These are phyloP conservation scores for Slavum lentiscoides DNA, from an alignment of 2,888 invertebrate genomes.

Conservation along the genomic window DNA sequence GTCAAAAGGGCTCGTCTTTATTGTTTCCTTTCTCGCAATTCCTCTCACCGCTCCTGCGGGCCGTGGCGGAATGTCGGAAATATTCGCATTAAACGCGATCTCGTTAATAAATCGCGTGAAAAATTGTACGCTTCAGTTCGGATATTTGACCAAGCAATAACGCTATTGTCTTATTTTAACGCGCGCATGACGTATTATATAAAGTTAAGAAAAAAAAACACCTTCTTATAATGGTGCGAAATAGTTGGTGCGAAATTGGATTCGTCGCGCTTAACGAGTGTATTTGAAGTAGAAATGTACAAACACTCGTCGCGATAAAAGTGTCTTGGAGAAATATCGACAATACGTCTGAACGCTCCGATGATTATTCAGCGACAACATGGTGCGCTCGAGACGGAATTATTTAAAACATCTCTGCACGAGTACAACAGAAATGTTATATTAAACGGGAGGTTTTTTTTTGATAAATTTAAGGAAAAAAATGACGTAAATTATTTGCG, in stretches of 20 bases:
- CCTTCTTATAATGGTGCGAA: too few relatives aligned
- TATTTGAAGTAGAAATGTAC: background rate
- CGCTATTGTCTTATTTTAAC: background rate
- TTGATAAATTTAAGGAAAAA: background rate
- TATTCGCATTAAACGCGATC: background rate
- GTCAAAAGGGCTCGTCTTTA: slow-evolving; percentile 7
- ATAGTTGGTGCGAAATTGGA: background rate
- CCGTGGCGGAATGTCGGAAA: background rate
- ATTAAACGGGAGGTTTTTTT: background rate
- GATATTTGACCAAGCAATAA: background rate
- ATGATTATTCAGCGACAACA: background rate
- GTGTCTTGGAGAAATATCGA: background rate
- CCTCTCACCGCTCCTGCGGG: background rate
- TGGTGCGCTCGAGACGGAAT: background rate
- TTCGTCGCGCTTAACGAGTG: background rate
- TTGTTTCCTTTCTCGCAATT: slow-evolving; percentile 16
- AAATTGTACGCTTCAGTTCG: background rate
- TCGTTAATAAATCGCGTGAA: slow-evolving; percentile 1
- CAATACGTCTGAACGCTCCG: background rate
- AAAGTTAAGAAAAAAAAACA: background rate
- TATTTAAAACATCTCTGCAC: background rate
- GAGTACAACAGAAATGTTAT: background rate
- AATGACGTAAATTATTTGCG: too few relatives aligned
- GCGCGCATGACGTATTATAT: background rate
- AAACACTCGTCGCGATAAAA: slow-evolving; percentile 2